Evolutionary conservation across 2,888 invertebrate genomes (phyloP).

Genomic region (Cistogaster globosa): DNA sequence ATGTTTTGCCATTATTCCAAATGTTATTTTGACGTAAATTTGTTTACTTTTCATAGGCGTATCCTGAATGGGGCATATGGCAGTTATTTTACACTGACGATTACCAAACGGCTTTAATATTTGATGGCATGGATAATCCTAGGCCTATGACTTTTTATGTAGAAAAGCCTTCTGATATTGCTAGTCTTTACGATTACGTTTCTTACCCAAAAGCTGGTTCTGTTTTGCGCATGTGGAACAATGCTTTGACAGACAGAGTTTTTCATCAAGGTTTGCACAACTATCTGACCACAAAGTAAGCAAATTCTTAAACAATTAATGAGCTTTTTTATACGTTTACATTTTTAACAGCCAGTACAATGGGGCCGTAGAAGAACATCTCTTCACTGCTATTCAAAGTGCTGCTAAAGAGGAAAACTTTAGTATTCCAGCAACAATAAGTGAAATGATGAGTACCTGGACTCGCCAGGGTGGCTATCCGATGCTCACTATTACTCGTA

Average conservation of each 20-base stretch:
- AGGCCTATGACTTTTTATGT: not conserved
- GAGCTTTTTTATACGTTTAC: not conserved
- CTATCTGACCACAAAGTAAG: constrained; percentile 78
- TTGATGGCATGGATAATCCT: not conserved
- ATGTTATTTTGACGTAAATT: not conserved
- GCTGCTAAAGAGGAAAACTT: not conserved
- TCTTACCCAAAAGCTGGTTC: constrained; percentile 93
- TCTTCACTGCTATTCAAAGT: not conserved
- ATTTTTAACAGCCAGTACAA: not conserved
- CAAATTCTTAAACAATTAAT: not conserved
- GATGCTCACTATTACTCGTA: constrained; percentile 81
- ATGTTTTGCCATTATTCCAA: no score
- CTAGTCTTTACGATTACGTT: not conserved
- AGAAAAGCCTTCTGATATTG: not conserved
- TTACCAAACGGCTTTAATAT: not conserved
- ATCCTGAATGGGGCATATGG: not conserved
- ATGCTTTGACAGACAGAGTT: constrained; percentile 77
- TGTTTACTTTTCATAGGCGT: not conserved
- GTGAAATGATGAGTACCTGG: not conserved
- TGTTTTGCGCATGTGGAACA: constrained; percentile 79
- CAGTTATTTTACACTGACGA: not conserved
- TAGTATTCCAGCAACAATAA: not conserved
- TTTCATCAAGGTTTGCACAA: constrained; percentile 79
- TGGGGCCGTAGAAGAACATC: not conserved
- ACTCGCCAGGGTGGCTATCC: not conserved